Conservation (phyloP, 2,113 vertebrate species). For the Tupaia chinensis region DNA sequence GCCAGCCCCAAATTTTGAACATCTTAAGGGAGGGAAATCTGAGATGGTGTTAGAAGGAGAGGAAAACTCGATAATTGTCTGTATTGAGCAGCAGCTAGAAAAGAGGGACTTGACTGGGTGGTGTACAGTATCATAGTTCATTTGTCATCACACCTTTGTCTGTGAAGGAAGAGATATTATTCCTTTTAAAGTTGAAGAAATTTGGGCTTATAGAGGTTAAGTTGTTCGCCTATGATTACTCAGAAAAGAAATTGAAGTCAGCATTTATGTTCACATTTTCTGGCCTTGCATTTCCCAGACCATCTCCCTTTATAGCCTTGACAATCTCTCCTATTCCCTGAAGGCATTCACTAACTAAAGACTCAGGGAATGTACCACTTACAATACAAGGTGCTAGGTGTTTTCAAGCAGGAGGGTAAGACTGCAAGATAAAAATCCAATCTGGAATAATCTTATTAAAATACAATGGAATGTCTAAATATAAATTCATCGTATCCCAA, state of each 20-base stretch:
- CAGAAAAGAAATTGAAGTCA: neutral
- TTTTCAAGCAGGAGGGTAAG: neutral
- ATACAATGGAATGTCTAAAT: neutral
- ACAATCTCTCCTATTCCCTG: neutral
- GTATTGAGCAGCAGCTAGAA: neutral
- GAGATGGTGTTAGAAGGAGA: neutral
- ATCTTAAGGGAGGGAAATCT: neutral
- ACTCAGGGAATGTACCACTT: neutral
- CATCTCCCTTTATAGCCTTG: neutral
- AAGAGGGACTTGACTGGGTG: neutral
- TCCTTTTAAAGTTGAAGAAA: neutral
- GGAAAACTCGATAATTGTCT: neutral
- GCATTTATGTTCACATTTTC: neutral
- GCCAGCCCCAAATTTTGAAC: neutral
- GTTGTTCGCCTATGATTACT: neutral
- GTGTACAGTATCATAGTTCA: neutral
- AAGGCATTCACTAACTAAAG: neutral
- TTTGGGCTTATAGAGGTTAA: neutral
- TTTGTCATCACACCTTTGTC: neutral
- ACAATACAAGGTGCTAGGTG: neutral
- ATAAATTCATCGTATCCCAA: constrained; percentile 33
- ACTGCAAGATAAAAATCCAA: neutral
- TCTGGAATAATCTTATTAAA: neutral
- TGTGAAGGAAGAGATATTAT: neutral
- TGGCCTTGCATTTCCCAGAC: neutral